These are phyloP conservation scores for Antennarius maculatus DNA, from an alignment of 2,797 vertebrate species.

Conservation along the genomic window DNA sequence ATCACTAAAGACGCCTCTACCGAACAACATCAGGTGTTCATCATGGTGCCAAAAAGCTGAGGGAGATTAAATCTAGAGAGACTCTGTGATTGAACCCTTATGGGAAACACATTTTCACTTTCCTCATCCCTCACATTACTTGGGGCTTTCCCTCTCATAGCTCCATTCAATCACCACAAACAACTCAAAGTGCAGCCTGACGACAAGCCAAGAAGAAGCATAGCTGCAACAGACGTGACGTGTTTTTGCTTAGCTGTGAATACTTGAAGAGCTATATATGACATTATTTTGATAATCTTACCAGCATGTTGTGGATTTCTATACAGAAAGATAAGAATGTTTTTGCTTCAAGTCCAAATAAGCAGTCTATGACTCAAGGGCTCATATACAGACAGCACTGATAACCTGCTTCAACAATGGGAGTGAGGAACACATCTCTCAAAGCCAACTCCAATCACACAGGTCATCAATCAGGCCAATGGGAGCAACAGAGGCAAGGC, in stretches of 20 bases:
- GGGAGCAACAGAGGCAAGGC: not conserved
- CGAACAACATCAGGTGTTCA: constrained; percentile 1
- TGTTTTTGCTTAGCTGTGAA: not conserved
- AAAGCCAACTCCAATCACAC: no score
- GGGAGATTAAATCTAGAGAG: constrained; percentile 4
- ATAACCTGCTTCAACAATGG: no score
- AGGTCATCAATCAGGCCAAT: no score
- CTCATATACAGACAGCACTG: no score
- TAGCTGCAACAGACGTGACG: not conserved
- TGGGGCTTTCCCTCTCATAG: constrained; percentile 8
- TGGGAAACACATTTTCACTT: constrained; percentile 10
- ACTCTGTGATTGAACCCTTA: not conserved
- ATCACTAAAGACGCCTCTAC: not conserved
- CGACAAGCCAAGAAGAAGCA: not conserved
- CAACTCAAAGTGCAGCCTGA: constrained; percentile 9
- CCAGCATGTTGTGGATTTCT: not conserved
- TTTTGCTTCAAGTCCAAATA: not conserved
- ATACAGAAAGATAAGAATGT: not conserved
- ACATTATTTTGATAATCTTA: no score
- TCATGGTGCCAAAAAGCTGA: not conserved
- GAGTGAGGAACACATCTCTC: no score
- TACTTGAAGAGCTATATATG: not conserved
- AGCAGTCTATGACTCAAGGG: no score
- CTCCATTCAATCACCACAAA: constrained; percentile 15
- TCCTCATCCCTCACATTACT: constrained; percentile 9